Evolutionary conservation across 2,888 invertebrate genomes (phyloP).

Genomic region (Yponomeuta cagnagella): DNA sequence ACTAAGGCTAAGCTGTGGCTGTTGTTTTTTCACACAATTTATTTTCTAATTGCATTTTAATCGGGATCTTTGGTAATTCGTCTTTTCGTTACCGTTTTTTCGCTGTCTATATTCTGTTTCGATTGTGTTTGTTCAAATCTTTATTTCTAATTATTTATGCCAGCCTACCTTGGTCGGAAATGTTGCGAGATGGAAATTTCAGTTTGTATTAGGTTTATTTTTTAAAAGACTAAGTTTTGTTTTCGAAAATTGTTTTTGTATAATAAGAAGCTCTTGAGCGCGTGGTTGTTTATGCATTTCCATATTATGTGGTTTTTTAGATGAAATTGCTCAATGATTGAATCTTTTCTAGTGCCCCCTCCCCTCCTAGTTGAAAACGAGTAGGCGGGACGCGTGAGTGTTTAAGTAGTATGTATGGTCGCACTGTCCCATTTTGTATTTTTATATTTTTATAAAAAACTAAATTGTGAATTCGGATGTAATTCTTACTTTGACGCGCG

Average conservation of each 20-base stretch:
- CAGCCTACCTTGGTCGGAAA: neutral
- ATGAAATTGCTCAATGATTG: conserved; percentile 69
- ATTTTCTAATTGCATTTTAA: conserved; percentile 27
- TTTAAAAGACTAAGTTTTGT: conserved; percentile 6
- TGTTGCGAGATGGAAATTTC: neutral
- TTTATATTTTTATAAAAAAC: conserved; percentile 75
- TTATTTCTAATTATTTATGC: neutral
- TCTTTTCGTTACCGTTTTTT: conserved; percentile 1
- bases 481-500: conserved; percentile 68
- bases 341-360: conserved; percentile 43
- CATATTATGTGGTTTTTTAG: conserved; percentile 48
- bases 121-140: conserved; percentile 2
- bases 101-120: conserved; percentile 7
- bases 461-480: conserved; percentile 68
- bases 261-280: neutral
- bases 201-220: conserved; percentile 14
- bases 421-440: conserved; percentile 76
- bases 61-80: conserved; percentile 27
- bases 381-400: conserved; percentile 58
- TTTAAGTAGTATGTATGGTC: conserved; percentile 45
- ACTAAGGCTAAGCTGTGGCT: too few relatives aligned
- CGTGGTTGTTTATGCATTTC: conserved; percentile 37
- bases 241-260: neutral
- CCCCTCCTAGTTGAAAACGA: conserved; percentile 45
- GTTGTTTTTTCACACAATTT: conserved; percentile 29